Evolutionary conservation across 1,140 invertebrate genomes (phyloP).

Genomic region (Streblospio benedicti): DNA sequence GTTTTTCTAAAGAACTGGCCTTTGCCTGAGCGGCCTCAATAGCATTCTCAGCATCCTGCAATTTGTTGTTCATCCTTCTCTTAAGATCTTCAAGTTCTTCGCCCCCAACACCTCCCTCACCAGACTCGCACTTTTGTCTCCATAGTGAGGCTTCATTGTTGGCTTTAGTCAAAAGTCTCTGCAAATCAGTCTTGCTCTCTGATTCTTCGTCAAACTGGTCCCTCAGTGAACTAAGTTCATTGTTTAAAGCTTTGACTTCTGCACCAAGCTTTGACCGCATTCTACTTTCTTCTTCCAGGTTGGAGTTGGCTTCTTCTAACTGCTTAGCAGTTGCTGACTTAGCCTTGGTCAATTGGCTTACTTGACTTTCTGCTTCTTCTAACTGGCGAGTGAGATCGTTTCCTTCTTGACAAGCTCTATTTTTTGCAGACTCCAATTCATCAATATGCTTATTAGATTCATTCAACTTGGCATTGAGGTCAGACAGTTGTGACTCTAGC

Average conservation of each 20-base stretch:
- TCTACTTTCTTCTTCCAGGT: neutral
- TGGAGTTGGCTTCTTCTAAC: conserved; percentile 68
- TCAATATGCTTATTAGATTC: conserved; percentile 29
- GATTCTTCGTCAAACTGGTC: conserved; percentile 94
- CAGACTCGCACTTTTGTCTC: conserved; percentile 44
- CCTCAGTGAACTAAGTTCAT: conserved; percentile 92
- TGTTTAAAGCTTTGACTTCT: conserved; percentile 53
- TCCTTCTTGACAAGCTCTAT: conserved; percentile 70
- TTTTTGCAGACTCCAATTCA: conserved; percentile 37
- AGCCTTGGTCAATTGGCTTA: conserved; percentile 91
- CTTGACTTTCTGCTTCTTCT: conserved; percentile 75
- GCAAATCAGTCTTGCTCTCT: conserved; percentile 54
- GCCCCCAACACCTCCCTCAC: conserved; percentile 83
- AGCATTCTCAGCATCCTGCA: conserved; percentile 87
- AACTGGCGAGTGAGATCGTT: conserved; percentile 69
- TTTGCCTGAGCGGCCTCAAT: conserved; percentile 42
- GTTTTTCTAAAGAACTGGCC: conserved; percentile 55
- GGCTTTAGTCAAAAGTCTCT: conserved; percentile 93
- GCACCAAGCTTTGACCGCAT: neutral
- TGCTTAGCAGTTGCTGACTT: conserved; percentile 51
- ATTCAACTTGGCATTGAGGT: conserved; percentile 89
- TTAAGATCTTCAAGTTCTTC: conserved; percentile 98
- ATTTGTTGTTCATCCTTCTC: conserved; percentile 86
- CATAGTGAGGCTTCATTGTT: conserved; percentile 60
- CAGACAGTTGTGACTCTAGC: conserved; percentile 85